Evolutionary conservation across 2,113 vertebrate genomes (phyloP), one percentile per base, ranked within the genome.

Genomic region (Epinephelus moara): DNA sequence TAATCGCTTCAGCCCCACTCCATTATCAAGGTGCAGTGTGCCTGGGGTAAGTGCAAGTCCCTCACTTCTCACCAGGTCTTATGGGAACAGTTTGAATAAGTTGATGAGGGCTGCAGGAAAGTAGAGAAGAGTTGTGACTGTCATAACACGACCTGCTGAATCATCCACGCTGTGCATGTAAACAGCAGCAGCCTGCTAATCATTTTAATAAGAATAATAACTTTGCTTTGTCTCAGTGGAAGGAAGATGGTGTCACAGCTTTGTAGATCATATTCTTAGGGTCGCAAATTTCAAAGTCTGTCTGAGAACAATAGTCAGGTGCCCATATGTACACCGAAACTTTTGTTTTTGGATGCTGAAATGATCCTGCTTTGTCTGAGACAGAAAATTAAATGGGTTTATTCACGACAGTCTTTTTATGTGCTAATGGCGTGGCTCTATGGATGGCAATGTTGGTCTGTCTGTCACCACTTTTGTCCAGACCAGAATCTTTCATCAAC

Each of bases 1-100:
- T 94, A 95, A 95, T 94, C 88, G 88, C 80, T 89, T 90, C 73
- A 80, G 86, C 75, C 61, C 66, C 81, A 80, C 89, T 93, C 93
- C 79, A 93, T 93, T 94, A 94, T 87, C 87, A 91, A 90, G 82
- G 89, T 90, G 85, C 78, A n/a, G 87, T 70, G 82, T 53, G 80
- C 76, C 88, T 72, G 60, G 76, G 82, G 90, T 84, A 84, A 81
- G 71, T 67, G 68, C 72, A 85, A 45, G 80, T 80, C 80, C 83
- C 80, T 80, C 80, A 82, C 85, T 86, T 88, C 87, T 85, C 72
- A 86, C 87, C 67, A 68, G 73, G 67, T 72, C 87, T 92, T 85
- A 52, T 47, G 84, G 79, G 87, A 72, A 79, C 62, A 30, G 63
- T 88, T 84, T 82, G 74, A 90, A 85, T 87, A 86, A 60, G 73